Evolutionary conservation across 2,113 vertebrate species (phyloP).

Genomic region (Hyla sarda): DNA sequence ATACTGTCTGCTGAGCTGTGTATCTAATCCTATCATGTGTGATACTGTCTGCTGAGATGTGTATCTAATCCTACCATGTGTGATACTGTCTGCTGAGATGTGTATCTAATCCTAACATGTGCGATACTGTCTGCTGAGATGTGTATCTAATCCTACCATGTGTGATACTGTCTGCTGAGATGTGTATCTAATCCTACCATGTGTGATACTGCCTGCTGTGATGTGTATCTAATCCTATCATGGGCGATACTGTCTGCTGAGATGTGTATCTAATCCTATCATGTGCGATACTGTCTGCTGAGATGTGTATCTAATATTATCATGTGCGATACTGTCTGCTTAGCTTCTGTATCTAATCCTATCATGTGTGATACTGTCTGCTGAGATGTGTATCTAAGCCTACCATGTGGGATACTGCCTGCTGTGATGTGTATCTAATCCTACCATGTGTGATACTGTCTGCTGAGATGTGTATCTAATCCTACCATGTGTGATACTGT

Average conservation of each 20-base stretch:
- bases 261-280: background rate
- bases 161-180: background rate
- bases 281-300: background rate
- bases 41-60: background rate
- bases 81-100: background rate
- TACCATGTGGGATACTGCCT: background rate
- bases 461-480: background rate
- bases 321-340: too few species aligned
- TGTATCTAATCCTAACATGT: background rate
- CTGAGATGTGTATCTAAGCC: background rate
- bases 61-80: background rate
- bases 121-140: background rate
- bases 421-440: background rate
- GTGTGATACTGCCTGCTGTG: background rate
- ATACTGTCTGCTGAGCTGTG: background rate
- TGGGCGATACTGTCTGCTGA: background rate
- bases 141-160: background rate
- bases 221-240: background rate
- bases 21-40: background rate
- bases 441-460: background rate
- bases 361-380: background rate
- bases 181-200: background rate
- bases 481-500: background rate
- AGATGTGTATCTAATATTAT: background rate
- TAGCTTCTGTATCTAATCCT: conserved; percentile 6